These are phyloP conservation scores for Linepithema humile DNA, from an alignment of 1,140 invertebrate genomes.

Conservation along the genomic window DNA sequence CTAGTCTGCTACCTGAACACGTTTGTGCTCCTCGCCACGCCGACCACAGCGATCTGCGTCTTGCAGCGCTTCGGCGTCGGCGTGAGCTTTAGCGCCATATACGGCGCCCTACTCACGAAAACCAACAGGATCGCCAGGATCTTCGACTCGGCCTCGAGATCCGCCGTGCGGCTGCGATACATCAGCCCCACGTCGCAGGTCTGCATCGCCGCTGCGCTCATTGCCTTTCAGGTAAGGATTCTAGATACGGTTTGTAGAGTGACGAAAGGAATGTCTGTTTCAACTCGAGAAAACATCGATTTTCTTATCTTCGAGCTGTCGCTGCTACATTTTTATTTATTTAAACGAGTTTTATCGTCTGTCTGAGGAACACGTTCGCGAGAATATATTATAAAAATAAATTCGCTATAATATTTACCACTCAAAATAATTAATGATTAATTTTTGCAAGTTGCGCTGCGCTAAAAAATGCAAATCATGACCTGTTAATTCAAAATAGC, in stretches of 20 bases:
- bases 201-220: conserved; percentile 87
- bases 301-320: too few relatives aligned
- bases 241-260: background rate
- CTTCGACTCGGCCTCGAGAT: conserved; percentile 89
- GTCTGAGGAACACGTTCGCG: too few relatives aligned
- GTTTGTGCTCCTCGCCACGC: conserved; percentile 87
- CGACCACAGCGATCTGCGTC: conserved; percentile 87
- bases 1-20: conserved; percentile 87
- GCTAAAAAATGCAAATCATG: too few relatives aligned
- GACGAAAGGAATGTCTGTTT: too few relatives aligned
- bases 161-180: conserved; percentile 88
- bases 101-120: conserved; percentile 91
- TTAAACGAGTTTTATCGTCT: too few relatives aligned
- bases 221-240: conserved; percentile 84
- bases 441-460: too few relatives aligned
- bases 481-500: too few relatives aligned
- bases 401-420: too few relatives aligned
- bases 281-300: too few relatives aligned
- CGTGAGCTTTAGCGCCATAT: conserved; percentile 90
- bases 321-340: too few relatives aligned
- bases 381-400: too few relatives aligned
- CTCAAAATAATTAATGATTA: too few relatives aligned
- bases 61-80: conserved; percentile 89
- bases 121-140: conserved; percentile 92
- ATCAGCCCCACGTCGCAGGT: conserved; percentile 92